These are phyloP conservation scores for Echinops telfairi DNA, from an alignment of 2,113 vertebrate genomes.

Conservation along the genomic window DNA sequence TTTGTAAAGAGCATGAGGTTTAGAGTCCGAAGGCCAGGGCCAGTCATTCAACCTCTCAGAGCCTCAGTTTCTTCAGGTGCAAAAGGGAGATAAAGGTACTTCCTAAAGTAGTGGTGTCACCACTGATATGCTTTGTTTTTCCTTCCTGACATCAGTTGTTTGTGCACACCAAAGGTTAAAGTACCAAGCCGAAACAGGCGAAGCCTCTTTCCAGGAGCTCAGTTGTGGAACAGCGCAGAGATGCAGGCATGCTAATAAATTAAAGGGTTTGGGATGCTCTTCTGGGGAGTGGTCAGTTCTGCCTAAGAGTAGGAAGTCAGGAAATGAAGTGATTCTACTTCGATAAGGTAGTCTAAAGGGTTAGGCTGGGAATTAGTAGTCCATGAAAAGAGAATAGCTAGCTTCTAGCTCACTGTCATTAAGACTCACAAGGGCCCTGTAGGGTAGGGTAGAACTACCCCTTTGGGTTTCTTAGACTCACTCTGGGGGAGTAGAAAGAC, in stretches of 20 bases:
- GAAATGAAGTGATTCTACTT: neutral
- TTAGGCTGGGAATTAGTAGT: neutral
- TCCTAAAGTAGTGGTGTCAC: neutral
- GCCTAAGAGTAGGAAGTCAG: neutral
- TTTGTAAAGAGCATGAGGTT: neutral
- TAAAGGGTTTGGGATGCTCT: neutral
- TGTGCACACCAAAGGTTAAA: neutral
- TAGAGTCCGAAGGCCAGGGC: neutral
- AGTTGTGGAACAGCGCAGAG: neutral
- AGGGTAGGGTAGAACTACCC: too few relatives aligned
- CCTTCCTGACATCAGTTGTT: neutral
- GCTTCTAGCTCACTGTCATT: too few relatives aligned
- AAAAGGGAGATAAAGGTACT: conserved; percentile 24
- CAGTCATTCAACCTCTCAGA: conserved; percentile 1
- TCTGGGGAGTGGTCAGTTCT: neutral
- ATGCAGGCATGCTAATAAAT: neutral
- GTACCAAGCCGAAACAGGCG: neutral
- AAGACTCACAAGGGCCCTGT: too few relatives aligned
- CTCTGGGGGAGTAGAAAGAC: too few relatives aligned
- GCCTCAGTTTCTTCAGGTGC: conserved; percentile 15
- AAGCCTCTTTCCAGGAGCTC: neutral
- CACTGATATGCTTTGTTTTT: conserved; percentile 23
- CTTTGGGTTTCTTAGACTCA: too few relatives aligned
- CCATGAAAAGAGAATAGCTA: conserved; percentile 6
- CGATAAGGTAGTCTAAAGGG: neutral